Evolutionary conservation across 2,888 invertebrate genomes (phyloP).

Genomic region (Leucophenga montana): DNA sequence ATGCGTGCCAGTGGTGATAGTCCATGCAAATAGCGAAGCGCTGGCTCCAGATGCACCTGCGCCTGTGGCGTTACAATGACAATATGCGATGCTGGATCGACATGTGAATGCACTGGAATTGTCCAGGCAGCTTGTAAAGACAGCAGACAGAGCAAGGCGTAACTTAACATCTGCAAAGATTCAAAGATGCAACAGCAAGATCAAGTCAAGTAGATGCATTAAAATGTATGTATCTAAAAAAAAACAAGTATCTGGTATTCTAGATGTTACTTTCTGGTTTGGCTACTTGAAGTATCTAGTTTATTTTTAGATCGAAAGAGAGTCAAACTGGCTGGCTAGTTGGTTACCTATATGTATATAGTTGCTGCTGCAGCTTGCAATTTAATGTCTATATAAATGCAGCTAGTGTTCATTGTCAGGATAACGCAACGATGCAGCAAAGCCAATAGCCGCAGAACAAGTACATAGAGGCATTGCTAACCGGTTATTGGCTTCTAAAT

Average conservation of each 20-base stretch:
- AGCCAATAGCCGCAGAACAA: not conserved
- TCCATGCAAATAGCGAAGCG: conserved; percentile 67
- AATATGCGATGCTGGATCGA: conserved; percentile 64
- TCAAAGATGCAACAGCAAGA: not conserved
- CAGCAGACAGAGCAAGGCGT: conserved; percentile 59
- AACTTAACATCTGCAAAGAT: conserved; percentile 58
- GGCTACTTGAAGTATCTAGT: not conserved
- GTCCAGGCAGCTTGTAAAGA: conserved; percentile 50
- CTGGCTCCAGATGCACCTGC: conserved; percentile 69
- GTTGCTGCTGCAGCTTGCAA: not conserved
- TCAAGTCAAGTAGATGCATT: not conserved
- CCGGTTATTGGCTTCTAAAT: not conserved
- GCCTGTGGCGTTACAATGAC: conserved; percentile 72
- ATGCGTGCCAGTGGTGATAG: conserved; percentile 69
- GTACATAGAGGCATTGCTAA: not conserved
- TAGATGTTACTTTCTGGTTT: conserved; percentile 10
- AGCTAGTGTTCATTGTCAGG: not conserved
- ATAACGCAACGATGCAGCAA: too few relatives aligned
- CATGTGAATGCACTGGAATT: conserved; percentile 53
- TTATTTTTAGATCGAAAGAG: not conserved
- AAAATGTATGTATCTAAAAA: not conserved
- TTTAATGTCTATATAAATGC: conserved; percentile 1
- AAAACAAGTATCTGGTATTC: not conserved
- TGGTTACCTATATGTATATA: not conserved
- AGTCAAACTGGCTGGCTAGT: not conserved